Conservation (phyloP, 2,888 invertebrate genomes). For the Cinara cedri region DNA sequence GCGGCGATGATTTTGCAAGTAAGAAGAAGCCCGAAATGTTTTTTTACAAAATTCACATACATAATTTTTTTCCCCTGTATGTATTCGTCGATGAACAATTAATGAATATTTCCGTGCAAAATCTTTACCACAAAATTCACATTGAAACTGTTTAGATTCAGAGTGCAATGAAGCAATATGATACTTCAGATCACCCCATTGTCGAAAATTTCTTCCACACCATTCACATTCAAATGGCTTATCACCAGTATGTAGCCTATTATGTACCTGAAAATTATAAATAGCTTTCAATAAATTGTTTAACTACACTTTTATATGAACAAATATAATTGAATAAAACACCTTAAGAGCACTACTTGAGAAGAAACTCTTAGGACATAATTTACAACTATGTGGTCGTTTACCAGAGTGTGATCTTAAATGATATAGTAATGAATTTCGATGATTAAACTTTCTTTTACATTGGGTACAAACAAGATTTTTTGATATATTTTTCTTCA, state of each 20-base stretch:
- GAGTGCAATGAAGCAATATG: constrained; percentile 84
- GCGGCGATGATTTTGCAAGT: constrained; percentile 80
- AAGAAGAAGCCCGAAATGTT: constrained; percentile 84
- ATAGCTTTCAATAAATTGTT: constrained; percentile 27
- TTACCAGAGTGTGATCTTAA: constrained; percentile 79
- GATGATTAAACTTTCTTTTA: constrained; percentile 76
- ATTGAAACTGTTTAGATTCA: constrained; percentile 80
- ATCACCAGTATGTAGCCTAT: constrained; percentile 81
- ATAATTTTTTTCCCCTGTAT: constrained; percentile 86
- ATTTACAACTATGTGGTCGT: constrained; percentile 77
- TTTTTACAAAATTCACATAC: constrained; percentile 84
- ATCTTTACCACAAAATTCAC: constrained; percentile 87
- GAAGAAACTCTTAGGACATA: constrained; percentile 83
- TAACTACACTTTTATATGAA: neutral
- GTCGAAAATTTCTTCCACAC: constrained; percentile 80
- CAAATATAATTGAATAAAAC: constrained; percentile 53
- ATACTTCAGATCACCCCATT: constrained; percentile 88
- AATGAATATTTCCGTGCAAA: constrained; percentile 87
- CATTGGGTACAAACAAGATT: constrained; percentile 72
- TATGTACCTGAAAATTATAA: constrained; percentile 69
- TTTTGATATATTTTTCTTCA: constrained; percentile 60
- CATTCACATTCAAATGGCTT: constrained; percentile 82
- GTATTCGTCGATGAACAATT: constrained; percentile 82
- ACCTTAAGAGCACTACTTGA: constrained; percentile 82
- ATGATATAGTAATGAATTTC: constrained; percentile 85